These are phyloP conservation scores for Penaeus monodon DNA, from an alignment of 2,888 invertebrate species.

Conservation along the genomic window DNA sequence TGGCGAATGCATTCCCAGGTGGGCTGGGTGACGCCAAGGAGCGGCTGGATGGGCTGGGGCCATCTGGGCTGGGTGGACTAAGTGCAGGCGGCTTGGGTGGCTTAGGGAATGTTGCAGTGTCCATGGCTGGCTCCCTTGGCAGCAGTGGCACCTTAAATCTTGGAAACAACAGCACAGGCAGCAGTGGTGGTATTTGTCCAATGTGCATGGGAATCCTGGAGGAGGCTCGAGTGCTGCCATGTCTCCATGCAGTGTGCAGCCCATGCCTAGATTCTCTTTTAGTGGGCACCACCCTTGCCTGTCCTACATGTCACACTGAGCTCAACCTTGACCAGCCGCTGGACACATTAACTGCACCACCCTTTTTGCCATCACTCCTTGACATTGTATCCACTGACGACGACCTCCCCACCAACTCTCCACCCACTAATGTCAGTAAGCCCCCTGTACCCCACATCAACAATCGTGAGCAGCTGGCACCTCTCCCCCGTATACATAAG, in stretches of 20 bases:
- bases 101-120: constrained; percentile 33
- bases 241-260: constrained; percentile 70
- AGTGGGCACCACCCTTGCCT: constrained; percentile 66
- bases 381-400: constrained; percentile 67
- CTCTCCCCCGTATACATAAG: constrained; percentile 19
- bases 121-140: constrained; percentile 6
- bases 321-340: constrained; percentile 66
- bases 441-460: constrained; percentile 23
- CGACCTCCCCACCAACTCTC: constrained; percentile 60
- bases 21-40: constrained; percentile 48
- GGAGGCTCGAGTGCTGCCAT: constrained; percentile 70
- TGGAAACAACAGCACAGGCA: constrained; percentile 5
- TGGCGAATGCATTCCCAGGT: constrained; percentile 58
- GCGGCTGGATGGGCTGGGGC: constrained; percentile 50
- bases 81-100: constrained; percentile 47
- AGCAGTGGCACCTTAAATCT: constrained; percentile 9
- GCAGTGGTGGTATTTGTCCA: constrained; percentile 66
- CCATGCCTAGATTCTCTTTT: constrained; percentile 68
- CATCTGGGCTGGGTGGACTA: constrained; percentile 46
- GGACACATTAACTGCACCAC: constrained; percentile 59
- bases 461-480: constrained; percentile 22
- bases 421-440: constrained; percentile 17
- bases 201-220: constrained; percentile 68
- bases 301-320: constrained; percentile 72
- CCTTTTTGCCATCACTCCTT: constrained; percentile 55